Base-by-base conservation (phyloP, 2,797 vertebrate genomes). In the Pseudomugil tenellus region DNA sequence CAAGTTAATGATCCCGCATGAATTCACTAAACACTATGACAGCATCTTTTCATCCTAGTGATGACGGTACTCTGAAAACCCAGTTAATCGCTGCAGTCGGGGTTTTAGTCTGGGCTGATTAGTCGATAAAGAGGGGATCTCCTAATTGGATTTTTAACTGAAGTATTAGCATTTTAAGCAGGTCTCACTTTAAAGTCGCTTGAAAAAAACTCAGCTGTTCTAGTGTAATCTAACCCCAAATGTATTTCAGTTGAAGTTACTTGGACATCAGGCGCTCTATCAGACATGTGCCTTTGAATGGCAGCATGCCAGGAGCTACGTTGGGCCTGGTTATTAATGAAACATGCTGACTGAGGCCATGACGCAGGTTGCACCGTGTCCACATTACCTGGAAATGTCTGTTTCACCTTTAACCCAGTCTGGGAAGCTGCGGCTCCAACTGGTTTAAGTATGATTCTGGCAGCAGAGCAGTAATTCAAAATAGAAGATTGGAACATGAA, bases 291-390 rank as follows among this genome's bases (percentile, higher is more conserved):
- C 63, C 68, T 59, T n/a, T 80, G 72, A 46, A 75, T 81, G 80
- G 84, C 85, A 63, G 70, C 68, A 51, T 73, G 78, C 70, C 79
- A 69, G 77, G 21, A 72, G 80, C 86, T 87, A 86, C 81, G 87
- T 81, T 74, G 51, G 84, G 84, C 75, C 65, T 43, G 70, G 84
- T 85, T 90, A 91, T 89, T 92, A 87, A 88, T 83, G 89, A 84
- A 79, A 80, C 74, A 48, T 71, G 79, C 77, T 65, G 81, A 84
- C 80, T 14, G 48, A 3, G 31, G 58, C 49, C 14, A n/a, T 87
- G 86, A 85, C 79, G 69, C 81, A 87, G 65, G 76, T 51, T 21
- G 35, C 59, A 56, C 70, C 84, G 85, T 91, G 91, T 91, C 90
- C 90, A 89, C 81, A 79, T 81, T 87, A 88, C 87, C 79, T 85